These are phyloP conservation scores for Holothuria scabra DNA, from an alignment of 53 echinoderm and acorn worm genomes.

Conservation along the genomic window DNA sequence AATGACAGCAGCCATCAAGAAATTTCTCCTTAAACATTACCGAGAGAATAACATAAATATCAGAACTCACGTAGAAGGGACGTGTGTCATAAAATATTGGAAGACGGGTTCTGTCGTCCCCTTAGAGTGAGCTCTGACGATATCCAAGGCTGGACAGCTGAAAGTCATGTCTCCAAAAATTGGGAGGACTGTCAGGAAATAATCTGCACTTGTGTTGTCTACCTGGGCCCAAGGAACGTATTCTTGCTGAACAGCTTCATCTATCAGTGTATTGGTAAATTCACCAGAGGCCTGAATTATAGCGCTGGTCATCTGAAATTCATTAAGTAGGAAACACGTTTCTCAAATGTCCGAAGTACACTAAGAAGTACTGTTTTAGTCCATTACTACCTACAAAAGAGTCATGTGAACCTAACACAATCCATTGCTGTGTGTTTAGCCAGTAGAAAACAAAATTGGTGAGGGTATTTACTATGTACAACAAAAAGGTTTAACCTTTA, in stretches of 20 bases:
- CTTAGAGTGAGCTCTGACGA: background rate
- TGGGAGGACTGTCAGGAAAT: background rate
- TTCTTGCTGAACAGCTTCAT: slow-evolving; percentile 8
- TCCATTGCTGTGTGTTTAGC: too few relatives aligned
- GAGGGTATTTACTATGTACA: too few relatives aligned
- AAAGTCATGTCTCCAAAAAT: slow-evolving; percentile 2
- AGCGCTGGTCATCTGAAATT: too few relatives aligned
- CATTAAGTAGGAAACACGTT: too few relatives aligned
- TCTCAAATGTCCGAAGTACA: too few relatives aligned
- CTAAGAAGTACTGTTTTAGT: too few relatives aligned
- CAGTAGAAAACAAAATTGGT: too few relatives aligned
- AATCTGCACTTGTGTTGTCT: background rate
- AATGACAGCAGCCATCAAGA: too few relatives aligned
- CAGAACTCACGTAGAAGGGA: slow-evolving; percentile 19
- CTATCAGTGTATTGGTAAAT: background rate
- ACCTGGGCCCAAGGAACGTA: slow-evolving; percentile 25
- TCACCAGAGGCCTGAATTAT: background rate
- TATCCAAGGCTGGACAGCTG: slow-evolving; percentile 26
- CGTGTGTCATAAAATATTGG: slow-evolving; percentile 38
- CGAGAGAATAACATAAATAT: background rate
- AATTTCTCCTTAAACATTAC: too few relatives aligned
- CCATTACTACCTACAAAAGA: too few relatives aligned
- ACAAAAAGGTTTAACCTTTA: too few relatives aligned
- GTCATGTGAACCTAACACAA: too few relatives aligned
- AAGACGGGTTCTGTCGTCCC: background rate